These are phyloP conservation scores for Nymphalis io DNA, from an alignment of 1,140 invertebrate genomes.

Conservation along the genomic window DNA sequence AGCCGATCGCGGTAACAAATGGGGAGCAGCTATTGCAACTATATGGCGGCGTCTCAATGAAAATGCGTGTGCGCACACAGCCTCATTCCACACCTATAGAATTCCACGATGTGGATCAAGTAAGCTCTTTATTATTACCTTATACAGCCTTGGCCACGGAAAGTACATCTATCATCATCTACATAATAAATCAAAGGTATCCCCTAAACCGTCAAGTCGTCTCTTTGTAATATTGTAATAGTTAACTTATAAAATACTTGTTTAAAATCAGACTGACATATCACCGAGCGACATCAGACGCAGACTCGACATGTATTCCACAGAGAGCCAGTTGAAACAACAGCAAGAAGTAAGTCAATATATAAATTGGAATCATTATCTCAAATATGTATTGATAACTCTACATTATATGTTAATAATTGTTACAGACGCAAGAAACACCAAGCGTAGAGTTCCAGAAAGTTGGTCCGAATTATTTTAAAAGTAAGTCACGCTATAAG, in stretches of 20 bases:
- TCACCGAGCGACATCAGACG: conserved; percentile 64
- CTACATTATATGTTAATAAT: too few species aligned
- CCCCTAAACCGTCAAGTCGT: too few species aligned
- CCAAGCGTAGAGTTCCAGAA: too few species aligned
- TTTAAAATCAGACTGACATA: conserved; percentile 52
- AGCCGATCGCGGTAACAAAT: conserved; percentile 51
- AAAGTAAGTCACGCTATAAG: too few species aligned
- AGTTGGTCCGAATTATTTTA: too few species aligned
- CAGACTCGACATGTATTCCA: conserved; percentile 41
- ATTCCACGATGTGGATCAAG: conserved; percentile 56
- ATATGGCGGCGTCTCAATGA: conserved; percentile 48
- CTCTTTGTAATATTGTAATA: too few species aligned
- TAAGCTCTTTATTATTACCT: conserved; percentile 16
- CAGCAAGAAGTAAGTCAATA: conserved; percentile 15
- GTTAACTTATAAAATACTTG: too few species aligned
- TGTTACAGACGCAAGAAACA: too few species aligned
- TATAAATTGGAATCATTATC: not conserved
- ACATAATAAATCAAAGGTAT: too few species aligned
- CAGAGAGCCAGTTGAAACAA: not conserved
- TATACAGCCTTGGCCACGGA: too few species aligned
- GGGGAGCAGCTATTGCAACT: conserved; percentile 65
- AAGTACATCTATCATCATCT: too few species aligned
- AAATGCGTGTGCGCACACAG: conserved; percentile 54
- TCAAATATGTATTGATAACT: too few species aligned
- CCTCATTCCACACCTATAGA: conserved; percentile 61